Evolutionary conservation across 2,113 vertebrate species (phyloP), one percentile per base, ranked within the genome.

Genomic region (Dendropsophus ebraccatus): DNA sequence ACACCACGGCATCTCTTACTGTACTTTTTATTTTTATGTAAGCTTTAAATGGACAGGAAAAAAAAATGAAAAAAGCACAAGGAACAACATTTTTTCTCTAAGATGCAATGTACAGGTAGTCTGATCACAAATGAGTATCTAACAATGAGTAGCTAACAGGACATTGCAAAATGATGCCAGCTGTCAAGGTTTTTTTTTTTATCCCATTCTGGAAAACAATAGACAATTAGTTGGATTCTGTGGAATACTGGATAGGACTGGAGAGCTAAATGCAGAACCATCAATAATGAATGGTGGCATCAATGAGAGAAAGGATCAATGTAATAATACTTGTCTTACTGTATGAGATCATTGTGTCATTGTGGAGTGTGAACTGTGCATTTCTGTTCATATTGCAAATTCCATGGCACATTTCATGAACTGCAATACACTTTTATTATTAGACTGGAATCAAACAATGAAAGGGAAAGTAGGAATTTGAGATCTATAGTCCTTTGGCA

Each of bases 201-300:
- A 70, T 70, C 17, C 17, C 32, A 70, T 11, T 23, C 35, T 41
- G 35, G 67, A 41, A 67, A 23, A 11, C 17, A 70, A 41, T 70
- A 17, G 67, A 3, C 17, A 41, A 70, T 70, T 41, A 23, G 13
- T 41, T 70, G 28, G 6, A 10, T 69, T 11, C 21, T 69, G 8
- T 37, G 19, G 3, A 37, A 41, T 70, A 4, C 35, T 23, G 5
- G 35, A 41, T 23, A 37, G 37, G 30, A 70, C 1, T 16, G 12
- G n/a, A 32, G 9, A 23, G 32, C 9, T 21, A 5, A 41, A 70
- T 70, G 6, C 23, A 23, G 0, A 37, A 12, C 35, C 12, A 70
- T 70, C 67, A 41, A 70, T 70, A 70, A 70, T 70, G 67, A 70
- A 41, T 35, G 14, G 32, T 23, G 35, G 67, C 67, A 70, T 70